A percentile compares a stretch with the other conserved stretches of the same genome.
Conservation (phyloP, 1,140 invertebrate genomes). For the Rhyacophila brunnea region DNA sequence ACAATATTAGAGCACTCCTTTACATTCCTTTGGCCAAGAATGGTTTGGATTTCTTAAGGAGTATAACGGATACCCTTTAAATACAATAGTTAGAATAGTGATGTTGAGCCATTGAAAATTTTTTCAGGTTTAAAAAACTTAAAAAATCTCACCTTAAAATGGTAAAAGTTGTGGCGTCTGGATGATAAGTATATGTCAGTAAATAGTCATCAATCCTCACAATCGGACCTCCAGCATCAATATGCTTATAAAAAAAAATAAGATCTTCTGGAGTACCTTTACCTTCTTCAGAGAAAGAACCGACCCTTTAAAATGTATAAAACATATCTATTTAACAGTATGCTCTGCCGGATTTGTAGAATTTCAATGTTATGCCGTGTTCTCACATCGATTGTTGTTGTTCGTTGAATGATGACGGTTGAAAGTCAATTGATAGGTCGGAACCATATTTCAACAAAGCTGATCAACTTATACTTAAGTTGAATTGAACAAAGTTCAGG, state of each 20-base stretch:
- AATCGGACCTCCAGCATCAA: conserved; percentile 60
- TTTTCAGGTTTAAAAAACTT: no score
- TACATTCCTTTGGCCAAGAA: no score
- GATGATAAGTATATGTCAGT: conserved; percentile 71
- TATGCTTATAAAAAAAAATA: conserved; percentile 74
- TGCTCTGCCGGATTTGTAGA: not conserved
- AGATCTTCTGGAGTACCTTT: conserved; percentile 75
- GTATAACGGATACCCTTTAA: no score
- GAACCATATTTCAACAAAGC: not conserved
- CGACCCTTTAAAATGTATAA: conserved; percentile 43
- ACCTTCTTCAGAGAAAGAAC: conserved; percentile 61
- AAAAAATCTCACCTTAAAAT: conserved; percentile 54
- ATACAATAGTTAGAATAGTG: no score
- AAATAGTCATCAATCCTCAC: conserved; percentile 60
- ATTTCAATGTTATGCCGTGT: not conserved
- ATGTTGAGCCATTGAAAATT: no score
- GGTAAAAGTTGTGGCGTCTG: conserved; percentile 65
- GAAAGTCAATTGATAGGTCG: not conserved
- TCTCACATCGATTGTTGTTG: not conserved
- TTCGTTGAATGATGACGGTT: not conserved
- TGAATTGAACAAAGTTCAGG: no score
- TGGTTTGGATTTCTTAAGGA: no score
- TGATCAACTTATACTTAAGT: not conserved
- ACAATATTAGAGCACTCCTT: no score
- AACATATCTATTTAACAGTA: not conserved